Evolutionary conservation across 2,888 invertebrate genomes (phyloP).

Genomic region (Hypena proboscidalis): DNA sequence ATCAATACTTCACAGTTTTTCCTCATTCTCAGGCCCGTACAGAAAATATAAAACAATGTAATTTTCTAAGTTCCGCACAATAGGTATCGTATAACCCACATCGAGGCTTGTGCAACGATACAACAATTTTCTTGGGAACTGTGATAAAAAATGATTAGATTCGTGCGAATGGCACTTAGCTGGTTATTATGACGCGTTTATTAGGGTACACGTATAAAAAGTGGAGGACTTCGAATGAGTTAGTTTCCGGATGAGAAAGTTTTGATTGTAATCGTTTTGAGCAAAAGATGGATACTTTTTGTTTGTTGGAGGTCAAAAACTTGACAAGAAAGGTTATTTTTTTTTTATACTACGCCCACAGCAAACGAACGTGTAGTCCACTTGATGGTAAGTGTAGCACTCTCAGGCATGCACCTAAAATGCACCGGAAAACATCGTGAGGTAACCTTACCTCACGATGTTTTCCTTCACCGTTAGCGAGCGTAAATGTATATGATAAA

Average conservation of each 20-base stretch:
- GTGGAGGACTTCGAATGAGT: constrained; percentile 4
- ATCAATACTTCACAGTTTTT: background rate
- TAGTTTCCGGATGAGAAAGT: constrained; percentile 13
- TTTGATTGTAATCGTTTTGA: background rate
- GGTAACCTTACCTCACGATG: too few species aligned
- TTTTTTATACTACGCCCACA: too few species aligned
- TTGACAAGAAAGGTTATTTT: background rate
- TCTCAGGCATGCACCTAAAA: too few species aligned
- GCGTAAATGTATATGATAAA: too few species aligned
- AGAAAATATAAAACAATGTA: constrained; percentile 6
- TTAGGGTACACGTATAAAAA: constrained; percentile 17
- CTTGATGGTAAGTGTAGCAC: too few species aligned
- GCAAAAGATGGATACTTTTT: background rate
- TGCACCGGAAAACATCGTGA: too few species aligned
- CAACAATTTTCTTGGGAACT: constrained; percentile 37
- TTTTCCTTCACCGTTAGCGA: too few species aligned
- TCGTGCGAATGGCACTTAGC: constrained; percentile 36
- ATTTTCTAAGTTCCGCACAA: constrained; percentile 17
- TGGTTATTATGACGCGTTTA: constrained; percentile 24
- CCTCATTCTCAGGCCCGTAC: background rate
- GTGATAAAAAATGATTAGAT: constrained; percentile 42
- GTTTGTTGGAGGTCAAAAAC: constrained; percentile 1
- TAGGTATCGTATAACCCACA: constrained; percentile 27
- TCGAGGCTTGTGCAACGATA: constrained; percentile 31
- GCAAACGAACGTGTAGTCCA: too few species aligned